Evolutionary conservation across 2,888 invertebrate species (phyloP), one percentile per base, ranked within the genome.

Genomic region (Drosophila fulvimacula): DNA sequence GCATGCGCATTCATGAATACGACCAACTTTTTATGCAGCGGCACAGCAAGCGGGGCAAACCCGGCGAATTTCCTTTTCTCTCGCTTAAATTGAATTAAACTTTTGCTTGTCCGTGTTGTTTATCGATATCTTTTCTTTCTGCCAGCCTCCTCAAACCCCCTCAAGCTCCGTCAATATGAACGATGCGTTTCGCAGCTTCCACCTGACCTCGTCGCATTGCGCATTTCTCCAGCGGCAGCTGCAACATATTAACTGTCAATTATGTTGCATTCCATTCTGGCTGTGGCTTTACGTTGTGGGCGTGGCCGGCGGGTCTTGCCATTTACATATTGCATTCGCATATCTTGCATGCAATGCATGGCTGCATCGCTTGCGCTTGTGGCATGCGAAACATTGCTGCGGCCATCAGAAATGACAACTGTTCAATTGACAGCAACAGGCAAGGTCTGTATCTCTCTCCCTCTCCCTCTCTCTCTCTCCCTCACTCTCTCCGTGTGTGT

Each of bases 201-300:
- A 59, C 46, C 21, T 38, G 1, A 9, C 34, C 30, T 2, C 44
- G 30, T 17, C 17, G 9, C 32, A 32, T 17, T 24, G 19, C 42
- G 10, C 30, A 27, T 41, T 41, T 15, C 57, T 42, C 52, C 44
- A 56, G 82, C 73, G 51, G 52, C 87, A 88, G 75, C 69, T 83
- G 88, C 59, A 66, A 75, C 81, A 86, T 75, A 77, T 69, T 77
- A 73, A 68, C 87, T 88, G 89, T 88, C 83, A 86, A 83, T 88
- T 88, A 75, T 78, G 57, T 51, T 73, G 34, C 67, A 61, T 34
- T 13, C 32, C 32, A 34, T 15, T 15, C 19, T 15, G 10, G 27
- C 27, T 7, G 10, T 46, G 44, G 30, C 21, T 15, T 5, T 5
- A 5, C n/a, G 9, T 1, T n/a, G 70, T 56, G 62, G 30, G 24